Base-by-base conservation (phyloP, 1,140 invertebrate genomes). In the Wasmannia auropunctata region DNA sequence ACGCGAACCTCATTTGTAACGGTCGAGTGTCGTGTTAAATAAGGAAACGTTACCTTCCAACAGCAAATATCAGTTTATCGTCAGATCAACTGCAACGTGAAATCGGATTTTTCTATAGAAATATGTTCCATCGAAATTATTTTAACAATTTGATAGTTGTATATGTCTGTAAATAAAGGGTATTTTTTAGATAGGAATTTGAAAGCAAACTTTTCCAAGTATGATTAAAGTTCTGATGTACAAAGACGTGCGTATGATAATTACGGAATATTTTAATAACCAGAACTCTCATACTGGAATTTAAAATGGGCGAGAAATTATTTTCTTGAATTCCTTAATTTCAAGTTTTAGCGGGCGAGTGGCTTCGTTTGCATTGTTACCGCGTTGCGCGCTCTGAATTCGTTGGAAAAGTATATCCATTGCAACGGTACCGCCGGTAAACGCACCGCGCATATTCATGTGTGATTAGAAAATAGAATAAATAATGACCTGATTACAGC, bases 1-100 rank as follows among this genome's bases (percentile, higher is more conserved):
- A 76, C 54, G 16, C 25, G 25, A 62, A 28, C 28, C 43, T 25
- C 31, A 51, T 79, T 79, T 65, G 40, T 67, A 79, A 67, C 40
- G n/a, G 43, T 49, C 76, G 14, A 37, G 76, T 31, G 31, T 62
- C 14, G n/a, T 14, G 3, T 3, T 11, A 49, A 8, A n/a, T 37
- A 34, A 67, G 11, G 43, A 60, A 43, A n/a, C n/a, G 1, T 16
- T 19, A 25, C 19, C 49, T 65, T 14, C 11, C 14, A n/a, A 40
- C n/a, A 22, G 60, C 19, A 34, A 49, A 46, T 31, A 31, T 51
- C 14, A 14, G 16, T n/a, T 7, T 16, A 37, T 54, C 46, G n/a
- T 46, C 16, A 46, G 19, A 19, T n/a, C n/a, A 34, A 65, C n/a
- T n/a, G n/a, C 25, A 16, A n/a, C 2, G 28, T 6, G 11, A 43